Base-by-base conservation (phyloP, 2,797 vertebrate species). In the Pantherophis alleghaniensis region DNA sequence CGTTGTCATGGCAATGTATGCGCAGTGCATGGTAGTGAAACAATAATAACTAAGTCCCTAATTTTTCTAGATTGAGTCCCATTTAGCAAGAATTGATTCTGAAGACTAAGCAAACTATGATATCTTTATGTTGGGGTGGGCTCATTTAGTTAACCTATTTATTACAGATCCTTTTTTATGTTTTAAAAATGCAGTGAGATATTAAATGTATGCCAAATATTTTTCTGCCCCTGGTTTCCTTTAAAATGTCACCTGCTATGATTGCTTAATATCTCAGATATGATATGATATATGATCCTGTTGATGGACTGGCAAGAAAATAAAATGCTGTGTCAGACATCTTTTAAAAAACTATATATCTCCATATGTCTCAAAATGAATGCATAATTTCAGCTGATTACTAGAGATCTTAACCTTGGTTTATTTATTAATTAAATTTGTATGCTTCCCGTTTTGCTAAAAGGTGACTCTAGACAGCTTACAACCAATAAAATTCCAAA, bases 201-300 rank as follows among this genome's bases (percentile, higher is more conserved):
- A 93, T 92, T 93, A 96, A 94, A 92, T 89, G 93, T 87, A 95
- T 89, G 18, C 1, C 26, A 69, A 86, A 37, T 91, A 91, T 83
- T 94, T 87, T 69, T 94, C 28, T 92, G 69, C 69, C 55, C 69
- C 55, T 7, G 69, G 90, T 83, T 53, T 91, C 94, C 93, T 83
- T 7, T 13, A 94, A 90, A 79, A 79, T 42, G 94, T 47, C 3
- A 91, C 92, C 42, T 86, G 5, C 88, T 94, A 18, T 87, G 60
- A 96, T 94, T 69, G n/a, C 88, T 95, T 74, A 91, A 86, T 83
- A 86, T 47, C 28, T 42, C 90, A 26, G 16, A 61, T 18, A 53
- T 86, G 51, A 86, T 32, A 32, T 32, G 32, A 32, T 32, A 51
- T 61, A 22, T 51, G 42, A 20, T 24, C 16, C 26, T 61, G 26